A percentile compares a stretch with the other conserved stretches of the same genome.
phyloP scores from a whole-genome alignment of 2,797 vertebrate genomes.

The Catharus ustulatus region DNA sequence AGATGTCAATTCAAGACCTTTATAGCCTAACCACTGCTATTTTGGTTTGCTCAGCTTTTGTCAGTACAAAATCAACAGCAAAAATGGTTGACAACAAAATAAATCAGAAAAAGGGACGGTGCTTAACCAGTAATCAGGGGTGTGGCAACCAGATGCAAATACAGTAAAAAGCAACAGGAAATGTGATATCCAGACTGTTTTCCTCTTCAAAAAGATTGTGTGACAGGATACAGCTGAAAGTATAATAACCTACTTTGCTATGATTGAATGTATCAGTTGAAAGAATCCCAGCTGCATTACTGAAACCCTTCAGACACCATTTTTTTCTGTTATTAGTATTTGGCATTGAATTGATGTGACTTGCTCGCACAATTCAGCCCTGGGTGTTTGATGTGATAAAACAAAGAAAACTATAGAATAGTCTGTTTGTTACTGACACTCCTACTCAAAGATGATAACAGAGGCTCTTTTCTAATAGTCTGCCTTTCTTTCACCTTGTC shows the following conservation, averaged over 20 bases:
- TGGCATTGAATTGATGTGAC: not conserved
- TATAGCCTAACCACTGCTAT: not conserved
- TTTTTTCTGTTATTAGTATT: not conserved
- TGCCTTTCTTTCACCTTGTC: conserved; percentile 33
- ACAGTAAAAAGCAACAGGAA: not conserved
- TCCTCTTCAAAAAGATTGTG: not conserved
- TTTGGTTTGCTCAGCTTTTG: not conserved
- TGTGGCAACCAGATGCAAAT: not conserved
- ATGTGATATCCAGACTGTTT: not conserved
- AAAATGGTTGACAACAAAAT: not conserved
- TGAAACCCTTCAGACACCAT: not conserved
- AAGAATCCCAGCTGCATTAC: not conserved
- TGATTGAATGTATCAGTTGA: not conserved
- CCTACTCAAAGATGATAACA: not conserved
- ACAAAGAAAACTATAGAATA: not conserved
- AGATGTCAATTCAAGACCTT: not conserved
- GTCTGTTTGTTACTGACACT: not conserved
- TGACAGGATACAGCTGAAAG: not conserved
- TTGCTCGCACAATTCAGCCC: not conserved
- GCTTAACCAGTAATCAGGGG: not conserved
- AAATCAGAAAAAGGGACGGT: not conserved
- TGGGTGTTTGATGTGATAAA: not conserved
- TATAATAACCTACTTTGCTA: not conserved
- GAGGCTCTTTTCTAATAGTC: not conserved
- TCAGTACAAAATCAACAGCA: not conserved